A percentile compares a stretch with the other conserved stretches of the same genome.
Evolutionary conservation across 2,888 invertebrate species (phyloP).

Genomic region (Dryobota labecula): DNA sequence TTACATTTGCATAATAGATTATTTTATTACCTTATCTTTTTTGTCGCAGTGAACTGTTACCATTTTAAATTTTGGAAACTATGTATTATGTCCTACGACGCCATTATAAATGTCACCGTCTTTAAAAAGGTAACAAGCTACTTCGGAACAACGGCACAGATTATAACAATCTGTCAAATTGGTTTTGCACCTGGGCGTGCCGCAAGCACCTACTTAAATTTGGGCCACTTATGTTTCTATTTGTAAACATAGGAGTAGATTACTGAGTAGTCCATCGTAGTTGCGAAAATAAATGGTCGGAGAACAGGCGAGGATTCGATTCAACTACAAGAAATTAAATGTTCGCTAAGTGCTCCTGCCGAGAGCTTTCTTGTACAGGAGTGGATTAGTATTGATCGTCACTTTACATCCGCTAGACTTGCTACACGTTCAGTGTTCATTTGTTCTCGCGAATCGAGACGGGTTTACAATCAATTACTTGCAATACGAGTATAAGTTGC

Average conservation of each 20-base stretch:
- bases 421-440: constrained; percentile 10
- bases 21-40: constrained; percentile 24
- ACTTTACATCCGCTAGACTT: constrained; percentile 31
- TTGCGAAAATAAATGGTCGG: constrained; percentile 34
- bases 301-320: constrained; percentile 15
- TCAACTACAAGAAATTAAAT: constrained; percentile 36
- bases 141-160: not conserved
- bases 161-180: not conserved
- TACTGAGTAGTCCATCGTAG: constrained; percentile 1
- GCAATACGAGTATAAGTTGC: not conserved
- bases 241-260: not conserved
- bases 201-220: not conserved
- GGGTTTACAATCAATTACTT: not conserved
- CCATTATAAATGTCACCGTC: not conserved
- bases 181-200: no score
- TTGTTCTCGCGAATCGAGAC: not conserved
- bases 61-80: not conserved
- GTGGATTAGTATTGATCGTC: constrained; percentile 47
- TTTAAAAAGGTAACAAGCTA: not conserved
- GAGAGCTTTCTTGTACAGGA: constrained; percentile 37
- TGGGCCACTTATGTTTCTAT: not conserved
- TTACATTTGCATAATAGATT: constrained; percentile 20
- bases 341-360: constrained; percentile 47
- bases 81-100: not conserved
- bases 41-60: constrained; percentile 4